Evolutionary conservation across 2,888 invertebrate species (phyloP).

Genomic region (Caenorhabditis angaria): DNA sequence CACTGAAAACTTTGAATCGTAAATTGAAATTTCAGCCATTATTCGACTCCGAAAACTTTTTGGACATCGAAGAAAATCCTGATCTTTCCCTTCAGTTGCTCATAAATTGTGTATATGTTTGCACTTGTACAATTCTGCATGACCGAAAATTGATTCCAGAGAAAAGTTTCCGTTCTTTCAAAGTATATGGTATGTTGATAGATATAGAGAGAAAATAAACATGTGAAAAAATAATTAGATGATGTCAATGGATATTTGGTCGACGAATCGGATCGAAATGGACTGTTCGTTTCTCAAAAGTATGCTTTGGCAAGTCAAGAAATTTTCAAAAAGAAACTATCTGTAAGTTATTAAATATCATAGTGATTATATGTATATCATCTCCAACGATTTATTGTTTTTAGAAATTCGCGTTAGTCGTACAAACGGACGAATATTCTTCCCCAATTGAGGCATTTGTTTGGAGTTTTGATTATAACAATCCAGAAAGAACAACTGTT

Average conservation of each 20-base stretch:
- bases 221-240: slow-evolving; percentile 1
- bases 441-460: slow-evolving; percentile 20
- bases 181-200: slow-evolving; percentile 17
- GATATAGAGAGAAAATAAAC: too few species aligned
- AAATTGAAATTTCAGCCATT: slow-evolving; percentile 9
- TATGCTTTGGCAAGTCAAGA: not conserved
- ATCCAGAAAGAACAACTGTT: not conserved
- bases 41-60: slow-evolving; percentile 2
- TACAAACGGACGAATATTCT: slow-evolving; percentile 10
- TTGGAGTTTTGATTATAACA: slow-evolving; percentile 22
- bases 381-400: not conserved
- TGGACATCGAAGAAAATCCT: slow-evolving; percentile 1
- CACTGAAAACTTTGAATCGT: not conserved
- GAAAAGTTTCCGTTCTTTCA: slow-evolving; percentile 11
- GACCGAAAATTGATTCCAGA: slow-evolving; percentile 28
- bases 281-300: slow-evolving; percentile 8
- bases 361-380: not conserved
- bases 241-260: slow-evolving; percentile 22
- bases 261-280: not conserved
- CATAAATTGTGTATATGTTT: slow-evolving; percentile 23
- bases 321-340: slow-evolving; percentile 7
- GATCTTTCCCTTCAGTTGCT: slow-evolving; percentile 8
- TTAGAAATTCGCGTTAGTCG: slow-evolving; percentile 33
- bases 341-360: slow-evolving; percentile 7
- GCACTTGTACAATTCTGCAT: slow-evolving; percentile 20